phyloP scores from a whole-genome alignment of 1,140 invertebrate species.

The Hormaphis cornu region DNA sequence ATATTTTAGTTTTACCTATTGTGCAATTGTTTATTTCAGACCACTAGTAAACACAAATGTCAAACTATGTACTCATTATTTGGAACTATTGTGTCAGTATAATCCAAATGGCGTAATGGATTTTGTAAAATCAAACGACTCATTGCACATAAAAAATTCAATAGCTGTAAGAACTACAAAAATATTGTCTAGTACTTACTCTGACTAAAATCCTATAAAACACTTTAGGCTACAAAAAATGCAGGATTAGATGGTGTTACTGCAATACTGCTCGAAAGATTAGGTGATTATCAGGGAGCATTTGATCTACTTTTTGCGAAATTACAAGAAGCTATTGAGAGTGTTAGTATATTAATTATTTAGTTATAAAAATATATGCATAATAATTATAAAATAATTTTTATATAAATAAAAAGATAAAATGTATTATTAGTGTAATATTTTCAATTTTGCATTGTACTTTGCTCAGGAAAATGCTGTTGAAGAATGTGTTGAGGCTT shows the following conservation, averaged over 20 bases:
- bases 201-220: neutral
- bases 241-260: constrained; percentile 36
- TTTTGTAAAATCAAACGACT: constrained; percentile 29
- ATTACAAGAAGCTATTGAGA: constrained; percentile 37
- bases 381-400: too few species aligned
- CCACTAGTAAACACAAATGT: neutral
- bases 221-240: constrained; percentile 1
- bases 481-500: constrained; percentile 37
- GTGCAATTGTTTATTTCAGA: constrained; percentile 6
- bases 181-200: neutral
- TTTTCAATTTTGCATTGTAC: neutral
- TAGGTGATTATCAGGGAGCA: constrained; percentile 38
- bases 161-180: constrained; percentile 2
- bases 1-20: neutral
- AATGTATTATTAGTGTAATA: too few species aligned
- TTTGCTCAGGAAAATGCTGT: constrained; percentile 31
- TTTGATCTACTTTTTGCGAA: constrained; percentile 38
- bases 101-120: constrained; percentile 26
- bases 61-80: constrained; percentile 23
- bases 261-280: constrained; percentile 38
- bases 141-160: constrained; percentile 30
- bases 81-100: constrained; percentile 32
- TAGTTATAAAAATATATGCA: neutral
- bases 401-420: too few species aligned
- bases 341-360: constrained; percentile 22